These are phyloP conservation scores for Pelodiscus sinensis DNA, from an alignment of 2,113 vertebrate species.

Conservation along the genomic window DNA sequence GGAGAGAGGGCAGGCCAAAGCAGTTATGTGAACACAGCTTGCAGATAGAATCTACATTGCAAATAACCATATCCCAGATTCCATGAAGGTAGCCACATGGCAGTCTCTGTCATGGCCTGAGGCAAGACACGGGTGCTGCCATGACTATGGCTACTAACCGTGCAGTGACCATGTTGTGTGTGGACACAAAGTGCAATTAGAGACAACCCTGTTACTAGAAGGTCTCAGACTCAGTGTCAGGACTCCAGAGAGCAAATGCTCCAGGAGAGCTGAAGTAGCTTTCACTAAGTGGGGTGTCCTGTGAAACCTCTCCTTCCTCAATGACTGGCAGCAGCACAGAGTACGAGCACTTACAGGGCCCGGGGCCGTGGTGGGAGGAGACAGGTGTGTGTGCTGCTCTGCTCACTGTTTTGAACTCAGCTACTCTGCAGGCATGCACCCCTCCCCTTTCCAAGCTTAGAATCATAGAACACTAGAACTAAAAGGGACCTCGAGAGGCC, in stretches of 20 bases:
- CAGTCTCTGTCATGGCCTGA: background rate
- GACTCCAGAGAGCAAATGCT: background rate
- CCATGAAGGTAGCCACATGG: background rate
- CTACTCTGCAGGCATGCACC: too few species aligned
- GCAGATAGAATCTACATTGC: background rate
- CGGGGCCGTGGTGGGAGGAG: background rate
- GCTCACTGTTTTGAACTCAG: too few species aligned
- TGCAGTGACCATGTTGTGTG: background rate
- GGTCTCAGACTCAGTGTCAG: background rate
- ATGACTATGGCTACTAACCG: background rate
- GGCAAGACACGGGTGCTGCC: background rate
- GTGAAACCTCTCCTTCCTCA: background rate
- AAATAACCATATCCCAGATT: background rate
- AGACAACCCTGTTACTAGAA: background rate
- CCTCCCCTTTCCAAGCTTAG: too few species aligned
- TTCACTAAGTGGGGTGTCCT: background rate
- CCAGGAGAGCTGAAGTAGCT: background rate
- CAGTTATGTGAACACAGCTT: fast-evolving
- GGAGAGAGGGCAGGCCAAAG: background rate
- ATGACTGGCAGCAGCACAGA: background rate
- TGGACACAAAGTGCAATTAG: background rate
- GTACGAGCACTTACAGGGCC: background rate
- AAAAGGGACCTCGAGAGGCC: too few species aligned
- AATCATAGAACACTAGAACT: too few species aligned
- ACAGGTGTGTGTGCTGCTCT: background rate